Evolutionary conservation across 64 coral and sea anemone genomes (phyloP), one percentile per base, ranked within the genome.

Genomic region (Montipora foliosa): DNA sequence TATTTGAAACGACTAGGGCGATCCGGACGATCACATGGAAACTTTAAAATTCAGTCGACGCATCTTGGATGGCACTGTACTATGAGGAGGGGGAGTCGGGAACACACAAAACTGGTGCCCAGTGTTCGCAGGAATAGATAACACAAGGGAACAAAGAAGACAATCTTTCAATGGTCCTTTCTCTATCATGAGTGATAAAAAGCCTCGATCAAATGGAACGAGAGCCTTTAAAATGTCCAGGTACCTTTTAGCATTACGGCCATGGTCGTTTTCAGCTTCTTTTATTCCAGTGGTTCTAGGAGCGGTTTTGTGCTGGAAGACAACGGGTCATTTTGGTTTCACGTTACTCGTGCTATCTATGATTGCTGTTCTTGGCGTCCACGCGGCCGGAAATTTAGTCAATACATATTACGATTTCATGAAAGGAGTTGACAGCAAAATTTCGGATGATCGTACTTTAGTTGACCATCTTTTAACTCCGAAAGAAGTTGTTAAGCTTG

Each of bases 321-420:
- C 92, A 10, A 96, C 95, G 16, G 92, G 89, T 20, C 71, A 89
- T 44, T 87, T 99, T 48, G 84, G 92, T 22, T 8, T 79, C 2
- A 17, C 69, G 8, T 52, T 99, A 9, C 83, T 94, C 2, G 6
- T 94, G 8, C 61, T 96, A 14, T 92, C 97, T 80, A 88, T 84
- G 13, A 45, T 96, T 3, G 89, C 97, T 4, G 94, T 99, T 59
- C 71, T 99, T 21, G 95, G 95, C 5, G 94, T 99, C 12, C 97
- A 99, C 78, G 97, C 97, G 0, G 95, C 97, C 21, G 97, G 97
- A 62, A 99, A 99, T 55, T 67, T 99, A 48, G 97, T 99, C 6
- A 99, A 99, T 21, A 99, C 97, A 11, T 99, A 96, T 67, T 99
- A 99, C 79, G 97, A 99, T 62, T 99, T 96, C 72, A 82, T 99